Base-by-base conservation (phyloP, 2,888 invertebrate species). In the Abrostola tripartita region DNA sequence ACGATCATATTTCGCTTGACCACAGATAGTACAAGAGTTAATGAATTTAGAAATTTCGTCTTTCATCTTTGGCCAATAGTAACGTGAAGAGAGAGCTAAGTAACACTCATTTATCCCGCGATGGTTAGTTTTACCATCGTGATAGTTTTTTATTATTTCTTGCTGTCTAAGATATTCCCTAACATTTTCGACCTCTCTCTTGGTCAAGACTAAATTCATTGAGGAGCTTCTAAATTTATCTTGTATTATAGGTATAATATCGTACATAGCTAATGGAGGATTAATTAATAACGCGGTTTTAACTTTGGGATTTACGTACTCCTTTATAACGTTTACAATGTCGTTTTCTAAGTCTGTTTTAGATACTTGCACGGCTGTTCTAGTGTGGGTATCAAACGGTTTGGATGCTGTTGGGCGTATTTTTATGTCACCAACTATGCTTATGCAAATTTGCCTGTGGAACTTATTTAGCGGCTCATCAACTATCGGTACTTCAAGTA, bases 61-160 rank as follows among this genome's bases (percentile, higher is more conserved):
- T 37, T 47, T 75, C 75, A 83, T 75, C 41, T 77, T 78, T 0
- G 81, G 79, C 79, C 81, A 82, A 52, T 65, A 81, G 14, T 79
- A 81, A 6, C 44, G 58, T 0, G 11, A 36, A 1, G 78, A 78
- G 8, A 82, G 38, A 1, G 82, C 63, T 35, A 76, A 35, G 24
- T 66, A 76, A 8, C 67, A 74, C 47, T 81, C 76, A 12, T 71
- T 80, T 24, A 77, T 82, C 5, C 79, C 78, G 0, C 78, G 55
- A 41, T 80, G 76, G 36, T 81, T 81, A 0, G 77, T 81, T 61
- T 81, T 81, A 5, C 82, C 82, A 0, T 79, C 76, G 49, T 82
- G 79, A 42, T 82, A 81, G 0, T 73, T 37, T 0, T 47, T 51
- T n/a, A 82, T 79, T 0, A 79, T 74, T n/a, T 80, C 74, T 10